Percentiles rank a stretch among this genome's conserved stretches.
phyloP scores from a whole-genome alignment of 2,888 invertebrate species.

The Dasysyrphus tricinctus region DNA sequence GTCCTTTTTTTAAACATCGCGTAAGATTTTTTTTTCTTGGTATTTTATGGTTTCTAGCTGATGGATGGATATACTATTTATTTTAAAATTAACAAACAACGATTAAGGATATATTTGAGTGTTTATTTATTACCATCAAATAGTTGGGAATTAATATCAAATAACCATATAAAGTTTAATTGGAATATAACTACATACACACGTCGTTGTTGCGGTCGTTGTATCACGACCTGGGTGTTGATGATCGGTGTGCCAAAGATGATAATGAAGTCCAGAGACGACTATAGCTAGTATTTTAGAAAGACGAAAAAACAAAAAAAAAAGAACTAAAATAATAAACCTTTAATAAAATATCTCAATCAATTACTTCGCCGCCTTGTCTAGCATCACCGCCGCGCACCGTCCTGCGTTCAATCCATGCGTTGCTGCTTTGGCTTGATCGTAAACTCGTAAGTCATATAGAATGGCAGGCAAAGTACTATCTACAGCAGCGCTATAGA shows the following conservation, averaged over 20 bases:
- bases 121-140: conserved; percentile 64
- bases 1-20: background rate
- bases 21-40: background rate
- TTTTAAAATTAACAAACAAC: conserved; percentile 17
- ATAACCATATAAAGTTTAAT: conserved; percentile 7
- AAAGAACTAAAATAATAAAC: conserved; percentile 17
- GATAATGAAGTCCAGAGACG: conserved; percentile 25
- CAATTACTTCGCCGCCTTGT: conserved; percentile 76
- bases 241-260: conserved; percentile 21
- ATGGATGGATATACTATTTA: background rate
- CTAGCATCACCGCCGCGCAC: conserved; percentile 39
- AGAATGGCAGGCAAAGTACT: conserved; percentile 6
- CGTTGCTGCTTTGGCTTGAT: background rate
- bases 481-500: background rate
- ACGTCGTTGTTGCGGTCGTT: fast-evolving
- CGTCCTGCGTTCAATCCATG: background rate
- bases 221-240: background rate
- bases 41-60: background rate
- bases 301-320: no score
- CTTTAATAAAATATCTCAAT: conserved; percentile 76
- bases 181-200: background rate
- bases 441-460: conserved; percentile 7
- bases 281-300: background rate
- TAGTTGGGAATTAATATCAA: conserved; percentile 68
- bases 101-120: conserved; percentile 59